Conservation (phyloP, 2,113 vertebrate genomes). For the Macquaria australasica region DNA sequence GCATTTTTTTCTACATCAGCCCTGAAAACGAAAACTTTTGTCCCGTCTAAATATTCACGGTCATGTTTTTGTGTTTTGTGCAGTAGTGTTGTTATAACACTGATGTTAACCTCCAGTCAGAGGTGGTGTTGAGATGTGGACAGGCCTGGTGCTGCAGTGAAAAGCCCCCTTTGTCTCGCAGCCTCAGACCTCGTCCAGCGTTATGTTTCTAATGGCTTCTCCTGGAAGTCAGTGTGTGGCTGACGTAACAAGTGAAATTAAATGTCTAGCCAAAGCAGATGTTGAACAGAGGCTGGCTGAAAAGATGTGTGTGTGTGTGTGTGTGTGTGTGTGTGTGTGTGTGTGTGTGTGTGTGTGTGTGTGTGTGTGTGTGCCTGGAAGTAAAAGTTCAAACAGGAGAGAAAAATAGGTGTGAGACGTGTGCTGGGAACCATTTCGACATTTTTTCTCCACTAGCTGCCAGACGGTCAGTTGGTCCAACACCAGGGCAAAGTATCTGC, state of each 20-base stretch:
- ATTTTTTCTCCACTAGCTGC: not conserved
- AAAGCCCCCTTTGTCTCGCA: conserved; percentile 69
- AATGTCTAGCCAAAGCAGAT: conserved; percentile 70
- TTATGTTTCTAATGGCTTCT: conserved; percentile 61
- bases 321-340: not conserved
- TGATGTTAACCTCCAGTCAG: conserved; percentile 6
- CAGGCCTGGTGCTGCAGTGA: conserved; percentile 12
- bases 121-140: not conserved
- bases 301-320: not conserved
- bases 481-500: not conserved
- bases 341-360: not conserved
- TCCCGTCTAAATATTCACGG: not conserved
- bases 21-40: no score
- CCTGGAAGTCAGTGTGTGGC: conserved; percentile 49
- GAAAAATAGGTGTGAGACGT: conserved; percentile 25
- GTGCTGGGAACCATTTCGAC: not conserved
- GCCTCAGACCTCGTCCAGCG: conserved; percentile 49
- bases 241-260: conserved; percentile 68
- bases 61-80: conserved; percentile 4
- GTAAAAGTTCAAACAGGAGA: conserved; percentile 7
- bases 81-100: not conserved
- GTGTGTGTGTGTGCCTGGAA: conserved; percentile 16
- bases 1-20: not conserved
- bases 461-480: not conserved
- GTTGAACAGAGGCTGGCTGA: conserved; percentile 47